A percentile compares a stretch with the other conserved stretches of the same genome.
These are phyloP conservation scores for Xiphophorus maculatus DNA, from an alignment of 2,113 vertebrate species.

Conservation along the genomic window DNA sequence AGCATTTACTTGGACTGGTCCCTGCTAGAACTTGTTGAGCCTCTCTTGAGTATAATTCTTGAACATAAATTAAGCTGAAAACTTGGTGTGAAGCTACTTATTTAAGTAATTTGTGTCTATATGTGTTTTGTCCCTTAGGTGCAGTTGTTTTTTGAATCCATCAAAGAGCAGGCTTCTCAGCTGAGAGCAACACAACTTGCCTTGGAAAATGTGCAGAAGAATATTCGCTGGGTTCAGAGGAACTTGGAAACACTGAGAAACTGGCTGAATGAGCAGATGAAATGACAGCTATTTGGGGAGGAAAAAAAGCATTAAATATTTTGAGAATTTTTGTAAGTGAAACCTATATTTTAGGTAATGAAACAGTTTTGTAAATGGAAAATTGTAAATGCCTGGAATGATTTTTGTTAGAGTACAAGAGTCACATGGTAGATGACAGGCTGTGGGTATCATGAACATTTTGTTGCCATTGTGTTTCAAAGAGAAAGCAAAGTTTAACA, in stretches of 20 bases:
- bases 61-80: not conserved
- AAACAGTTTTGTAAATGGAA: too few relatives aligned
- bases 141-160: slow-evolving; percentile 79
- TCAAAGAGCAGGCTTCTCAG: slow-evolving; percentile 78
- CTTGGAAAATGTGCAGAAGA: slow-evolving; percentile 80
- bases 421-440: not conserved
- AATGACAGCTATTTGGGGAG: slow-evolving; percentile 23
- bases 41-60: not conserved
- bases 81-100: not conserved
- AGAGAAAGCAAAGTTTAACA: not conserved
- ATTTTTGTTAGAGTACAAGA: too few relatives aligned
- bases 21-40: not conserved
- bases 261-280: slow-evolving; percentile 71
- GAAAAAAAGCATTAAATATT: not conserved
- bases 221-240: slow-evolving; percentile 79
- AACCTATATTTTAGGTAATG: not conserved
- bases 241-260: slow-evolving; percentile 76
- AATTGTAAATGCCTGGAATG: too few relatives aligned
- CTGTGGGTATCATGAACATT: not conserved
- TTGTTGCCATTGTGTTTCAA: not conserved
- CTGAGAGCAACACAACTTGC: slow-evolving; percentile 76
- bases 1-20: too few relatives aligned
- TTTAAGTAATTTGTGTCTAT: not conserved
- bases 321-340: not conserved
- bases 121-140: slow-evolving; percentile 69